Percentiles rank a stretch among this genome's conserved stretches.
phyloP scores from a whole-genome alignment of 2,888 invertebrate genomes.

The Spodoptera picta region DNA sequence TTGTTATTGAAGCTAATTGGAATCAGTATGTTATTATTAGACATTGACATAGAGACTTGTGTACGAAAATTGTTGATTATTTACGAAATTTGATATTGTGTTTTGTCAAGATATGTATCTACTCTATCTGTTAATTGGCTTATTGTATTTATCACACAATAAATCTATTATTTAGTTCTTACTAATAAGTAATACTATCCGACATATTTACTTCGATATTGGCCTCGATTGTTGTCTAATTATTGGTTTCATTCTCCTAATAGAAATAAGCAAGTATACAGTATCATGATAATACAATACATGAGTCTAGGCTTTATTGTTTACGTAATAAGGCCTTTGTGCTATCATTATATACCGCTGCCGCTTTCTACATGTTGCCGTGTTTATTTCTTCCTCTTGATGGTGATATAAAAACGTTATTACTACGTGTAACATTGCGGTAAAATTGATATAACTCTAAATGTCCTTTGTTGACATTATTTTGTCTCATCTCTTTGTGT shows the following conservation, averaged over 20 bases:
- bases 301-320: slow-evolving; percentile 6
- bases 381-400: slow-evolving; percentile 68
- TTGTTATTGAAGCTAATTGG: slow-evolving; percentile 52
- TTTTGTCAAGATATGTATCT: slow-evolving; percentile 8
- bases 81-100: slow-evolving; percentile 33
- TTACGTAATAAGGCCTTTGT: slow-evolving; percentile 52
- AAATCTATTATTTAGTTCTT: slow-evolving; percentile 6
- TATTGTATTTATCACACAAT: slow-evolving; percentile 19
- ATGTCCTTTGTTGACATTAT: slow-evolving; percentile 70
- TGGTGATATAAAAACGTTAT: slow-evolving; percentile 76
- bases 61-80: slow-evolving; percentile 24
- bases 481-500: slow-evolving; percentile 66
- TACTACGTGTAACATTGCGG: slow-evolving; percentile 73
- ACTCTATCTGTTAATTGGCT: slow-evolving; percentile 24
- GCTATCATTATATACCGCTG: slow-evolving; percentile 59
- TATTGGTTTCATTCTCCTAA: too few species aligned
- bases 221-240: slow-evolving; percentile 1
- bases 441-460: slow-evolving; percentile 73
- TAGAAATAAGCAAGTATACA: too few species aligned
- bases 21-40: slow-evolving; percentile 39
- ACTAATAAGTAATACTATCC: not conserved
- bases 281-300: not conserved
- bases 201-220: not conserved
- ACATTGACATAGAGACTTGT: slow-evolving; percentile 29
- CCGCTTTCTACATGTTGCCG: slow-evolving; percentile 53